Percentiles rank a stretch among this genome's conserved stretches.
These are phyloP conservation scores for Morpho helenor DNA, from an alignment of 2,888 invertebrate species.

Conservation along the genomic window DNA sequence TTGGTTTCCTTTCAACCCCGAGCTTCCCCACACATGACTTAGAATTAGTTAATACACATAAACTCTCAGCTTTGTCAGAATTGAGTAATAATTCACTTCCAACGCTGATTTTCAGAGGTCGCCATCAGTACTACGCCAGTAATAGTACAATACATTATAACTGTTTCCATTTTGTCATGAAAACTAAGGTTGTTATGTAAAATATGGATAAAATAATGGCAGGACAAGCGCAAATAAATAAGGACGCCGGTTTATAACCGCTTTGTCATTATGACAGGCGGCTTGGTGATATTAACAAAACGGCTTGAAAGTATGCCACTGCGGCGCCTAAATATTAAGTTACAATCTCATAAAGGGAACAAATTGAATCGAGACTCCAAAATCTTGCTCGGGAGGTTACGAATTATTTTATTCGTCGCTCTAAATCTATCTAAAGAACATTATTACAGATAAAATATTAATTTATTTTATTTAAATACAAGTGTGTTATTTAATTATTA, in stretches of 20 bases:
- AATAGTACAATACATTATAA: too few species aligned
- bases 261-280: constrained; percentile 55
- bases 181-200: too few species aligned
- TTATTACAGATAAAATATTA: constrained; percentile 54
- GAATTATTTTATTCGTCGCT: constrained; percentile 56
- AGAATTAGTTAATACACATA: too few species aligned
- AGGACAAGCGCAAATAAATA: constrained; percentile 30
- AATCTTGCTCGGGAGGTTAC: constrained; percentile 43
- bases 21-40: too few species aligned
- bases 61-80: too few species aligned
- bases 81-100: too few species aligned
- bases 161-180: too few species aligned
- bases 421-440: constrained; percentile 51
- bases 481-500: too few species aligned
- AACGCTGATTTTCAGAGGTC: too few species aligned
- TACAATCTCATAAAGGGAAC: constrained; percentile 50
- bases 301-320: constrained; percentile 43
- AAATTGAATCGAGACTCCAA: constrained; percentile 50
- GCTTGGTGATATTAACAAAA: constrained; percentile 51
- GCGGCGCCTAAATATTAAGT: constrained; percentile 59
- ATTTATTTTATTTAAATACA: constrained; percentile 26
- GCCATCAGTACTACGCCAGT: too few species aligned
- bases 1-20: too few species aligned
- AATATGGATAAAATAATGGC: constrained; percentile 19
- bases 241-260: constrained; percentile 45